phyloP scores from a whole-genome alignment of 1,140 invertebrate genomes.

The Lepidostoma basale region DNA sequence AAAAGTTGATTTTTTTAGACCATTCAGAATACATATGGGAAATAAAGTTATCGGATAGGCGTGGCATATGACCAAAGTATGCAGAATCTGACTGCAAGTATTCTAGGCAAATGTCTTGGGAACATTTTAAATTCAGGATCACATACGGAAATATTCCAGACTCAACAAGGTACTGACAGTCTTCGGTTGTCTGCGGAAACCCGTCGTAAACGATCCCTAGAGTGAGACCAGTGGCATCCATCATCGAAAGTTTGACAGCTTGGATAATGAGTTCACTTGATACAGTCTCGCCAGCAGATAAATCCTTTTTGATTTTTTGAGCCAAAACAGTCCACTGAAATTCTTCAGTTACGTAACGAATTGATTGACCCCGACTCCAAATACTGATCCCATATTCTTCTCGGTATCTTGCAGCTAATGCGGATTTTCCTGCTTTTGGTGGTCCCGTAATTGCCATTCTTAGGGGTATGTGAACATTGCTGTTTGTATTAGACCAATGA shows the following conservation, averaged over 20 bases:
- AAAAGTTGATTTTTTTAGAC: slow-evolving; percentile 48
- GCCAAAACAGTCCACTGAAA: slow-evolving; percentile 58
- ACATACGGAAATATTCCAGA: slow-evolving; percentile 61
- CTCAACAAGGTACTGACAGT: slow-evolving; percentile 56
- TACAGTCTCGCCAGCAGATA: slow-evolving; percentile 54
- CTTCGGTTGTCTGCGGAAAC: slow-evolving; percentile 58
- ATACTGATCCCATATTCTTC: slow-evolving; percentile 59
- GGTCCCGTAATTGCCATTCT: slow-evolving; percentile 96
- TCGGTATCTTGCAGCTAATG: slow-evolving; percentile 65
- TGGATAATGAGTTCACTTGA: slow-evolving; percentile 54
- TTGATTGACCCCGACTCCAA: slow-evolving; percentile 58
- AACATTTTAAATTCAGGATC: slow-evolving; percentile 58
- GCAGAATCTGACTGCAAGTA: slow-evolving; percentile 50
- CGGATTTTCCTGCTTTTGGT: slow-evolving; percentile 96
- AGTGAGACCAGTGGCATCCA: slow-evolving; percentile 54
- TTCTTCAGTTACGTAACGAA: slow-evolving; percentile 57
- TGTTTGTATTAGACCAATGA: slow-evolving; percentile 48
- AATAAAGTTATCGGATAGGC: slow-evolving; percentile 51
- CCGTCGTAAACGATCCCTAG: slow-evolving; percentile 65
- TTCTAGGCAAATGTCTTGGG: slow-evolving; percentile 49
- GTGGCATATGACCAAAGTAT: neutral
- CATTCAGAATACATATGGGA: slow-evolving; percentile 55
- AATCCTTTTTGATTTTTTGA: slow-evolving; percentile 48
- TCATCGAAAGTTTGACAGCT: slow-evolving; percentile 57
- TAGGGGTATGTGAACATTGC: slow-evolving; percentile 67